These are phyloP conservation scores for Halyomorpha halys DNA, from an alignment of 1,140 invertebrate genomes.

Conservation along the genomic window DNA sequence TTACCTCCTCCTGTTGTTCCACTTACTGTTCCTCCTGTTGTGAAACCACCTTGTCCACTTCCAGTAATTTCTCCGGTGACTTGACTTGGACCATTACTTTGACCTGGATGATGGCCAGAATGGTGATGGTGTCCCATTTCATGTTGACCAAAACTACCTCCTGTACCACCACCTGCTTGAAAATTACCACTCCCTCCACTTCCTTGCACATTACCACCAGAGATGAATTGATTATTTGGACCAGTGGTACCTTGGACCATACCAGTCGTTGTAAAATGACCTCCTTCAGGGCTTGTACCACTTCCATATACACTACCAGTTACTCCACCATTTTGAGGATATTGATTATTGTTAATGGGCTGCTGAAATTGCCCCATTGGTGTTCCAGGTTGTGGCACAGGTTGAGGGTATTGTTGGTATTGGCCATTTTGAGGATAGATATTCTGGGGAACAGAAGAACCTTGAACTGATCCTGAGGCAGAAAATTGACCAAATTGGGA, in stretches of 20 bases:
- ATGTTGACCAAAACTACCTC: constrained; percentile 6
- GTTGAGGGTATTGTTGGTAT: no score
- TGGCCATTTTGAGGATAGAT: background rate
- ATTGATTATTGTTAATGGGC: background rate
- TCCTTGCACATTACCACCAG: constrained; percentile 22
- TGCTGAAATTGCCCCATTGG: no score
- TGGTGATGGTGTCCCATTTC: background rate
- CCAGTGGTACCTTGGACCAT: constrained; percentile 9
- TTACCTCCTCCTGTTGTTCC: background rate
- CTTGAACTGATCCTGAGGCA: constrained; percentile 18
- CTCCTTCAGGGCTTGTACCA: background rate
- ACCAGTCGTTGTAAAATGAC: constrained; percentile 12
- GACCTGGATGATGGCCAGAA: no score
- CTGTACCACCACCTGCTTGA: constrained; percentile 18
- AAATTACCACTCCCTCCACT: constrained; percentile 10
- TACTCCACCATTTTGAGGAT: constrained; percentile 2
- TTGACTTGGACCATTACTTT: background rate
- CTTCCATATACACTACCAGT: background rate
- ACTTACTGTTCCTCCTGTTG: constrained; percentile 7
- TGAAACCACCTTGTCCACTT: constrained; percentile 12
- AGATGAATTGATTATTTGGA: constrained; percentile 9
- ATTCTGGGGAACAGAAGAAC: background rate
- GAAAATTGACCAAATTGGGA: constrained; percentile 12
- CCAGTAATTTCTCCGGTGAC: background rate
- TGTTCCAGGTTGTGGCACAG: no score